Base-by-base conservation (phyloP, 2,113 vertebrate genomes). In the Indri indri region DNA sequence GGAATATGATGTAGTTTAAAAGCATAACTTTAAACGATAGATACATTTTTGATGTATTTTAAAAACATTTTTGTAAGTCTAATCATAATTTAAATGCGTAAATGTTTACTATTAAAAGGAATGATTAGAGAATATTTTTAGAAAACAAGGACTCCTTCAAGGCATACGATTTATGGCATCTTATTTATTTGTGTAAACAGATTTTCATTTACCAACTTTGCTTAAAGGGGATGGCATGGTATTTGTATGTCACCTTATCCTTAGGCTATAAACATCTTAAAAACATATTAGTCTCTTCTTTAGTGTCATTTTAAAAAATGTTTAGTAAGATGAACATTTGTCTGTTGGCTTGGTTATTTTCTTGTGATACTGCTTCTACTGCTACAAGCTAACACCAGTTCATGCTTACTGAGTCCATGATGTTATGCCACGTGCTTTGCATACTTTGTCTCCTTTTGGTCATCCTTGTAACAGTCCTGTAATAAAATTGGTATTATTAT, bases 171-270 rank as follows among this genome's bases (percentile, higher is more conserved):
- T 50, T 59, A 52, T n/a, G 25, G 5, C 74, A 27, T 70, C 71
- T 92, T 95, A 32, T 63, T 88, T 88, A 6, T 87, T 87, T 30
- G 20, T 90, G 6, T 90, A 47, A 90, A 81, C 6, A 95, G 70
- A 70, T 66, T 95, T 84, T 82, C 25, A 20, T 47, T 13, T 50
- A 30, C 52, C 20, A n/a, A 20, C 2, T 52, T 82, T 73, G 20
- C 74, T 54, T 70, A 68, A 88, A 74, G 81, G 47, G 7, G 23
- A 61, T 88, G 34, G 23, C 4, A 13, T 42, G 42, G 25, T 66
- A 2, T 88, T 90, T 85, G 17, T 59, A 13, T 86, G 32, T 94
- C 88, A 37, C 32, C 18, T 84, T 81, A 27, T 87, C 22, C 8
- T 87, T 81, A 59, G 20, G 40, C 27, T 47, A 16, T 8, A 65